Evolutionary conservation across 2,113 vertebrate genomes (phyloP).

Genomic region (Psammodynastes pulverulentus): DNA sequence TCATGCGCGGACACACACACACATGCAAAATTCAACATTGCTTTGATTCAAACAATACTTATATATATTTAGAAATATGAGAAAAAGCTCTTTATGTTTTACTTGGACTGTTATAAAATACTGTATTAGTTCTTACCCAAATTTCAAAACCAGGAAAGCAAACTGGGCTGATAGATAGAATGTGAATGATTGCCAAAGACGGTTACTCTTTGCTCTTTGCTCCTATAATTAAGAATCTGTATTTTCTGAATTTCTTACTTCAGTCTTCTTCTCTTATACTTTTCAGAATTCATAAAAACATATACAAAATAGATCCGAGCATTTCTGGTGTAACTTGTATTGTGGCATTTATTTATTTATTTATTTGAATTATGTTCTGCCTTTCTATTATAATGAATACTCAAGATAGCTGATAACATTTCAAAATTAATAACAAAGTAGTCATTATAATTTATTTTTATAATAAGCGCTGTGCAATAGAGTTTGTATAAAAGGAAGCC

Average conservation of each 20-base stretch:
- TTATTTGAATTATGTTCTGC: neutral
- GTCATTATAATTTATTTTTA: neutral
- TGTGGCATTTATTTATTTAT: neutral
- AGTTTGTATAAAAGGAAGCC: neutral
- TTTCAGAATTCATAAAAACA: neutral
- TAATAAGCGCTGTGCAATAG: neutral
- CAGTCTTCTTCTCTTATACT: neutral
- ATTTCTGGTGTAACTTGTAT: neutral
- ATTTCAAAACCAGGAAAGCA: neutral
- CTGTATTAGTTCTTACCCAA: neutral
- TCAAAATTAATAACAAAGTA: neutral
- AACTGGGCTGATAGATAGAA: neutral
- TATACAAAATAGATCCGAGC: neutral
- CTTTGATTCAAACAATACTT: slow-evolving; percentile 39
- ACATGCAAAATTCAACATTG: slow-evolving; percentile 25
- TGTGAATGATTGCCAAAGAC: neutral
- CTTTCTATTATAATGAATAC: neutral
- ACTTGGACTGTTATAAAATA: neutral
- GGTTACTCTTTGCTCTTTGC: neutral
- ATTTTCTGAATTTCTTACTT: neutral
- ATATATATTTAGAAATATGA: slow-evolving; percentile 24
- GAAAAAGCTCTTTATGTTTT: neutral
- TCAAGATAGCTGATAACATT: neutral
- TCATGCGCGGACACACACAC: too few species aligned
- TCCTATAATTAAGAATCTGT: neutral